Base-by-base conservation (phyloP, 2,797 vertebrate genomes). In the Alectoris magna region DNA sequence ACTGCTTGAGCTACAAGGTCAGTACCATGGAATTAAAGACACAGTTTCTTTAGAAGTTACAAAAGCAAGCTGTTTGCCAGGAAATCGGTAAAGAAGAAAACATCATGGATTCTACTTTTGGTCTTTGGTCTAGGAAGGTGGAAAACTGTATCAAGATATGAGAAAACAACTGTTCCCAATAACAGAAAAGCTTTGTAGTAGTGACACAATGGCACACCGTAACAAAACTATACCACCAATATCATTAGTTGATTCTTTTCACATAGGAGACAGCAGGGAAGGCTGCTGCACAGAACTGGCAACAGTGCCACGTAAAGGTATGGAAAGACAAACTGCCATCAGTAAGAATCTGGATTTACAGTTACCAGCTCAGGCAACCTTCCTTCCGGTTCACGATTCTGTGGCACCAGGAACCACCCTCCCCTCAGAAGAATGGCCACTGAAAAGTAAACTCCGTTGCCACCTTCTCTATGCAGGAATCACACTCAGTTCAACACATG, bases 321-420 rank as follows among this genome's bases (percentile, higher is more conserved):
- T 2, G 5, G 21, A 34, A 63, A 22, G 16, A 39, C 31, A 71
- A 62, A 60, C 27, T 36, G 13, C 16, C 14, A 34, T 9, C 19
- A 34, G 5, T 0, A 0, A 68, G 27, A 36, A 49, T 0, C 10
- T 31, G 56, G 69, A 48, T 9, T 56, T 36, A 29, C 6, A 43
- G 29, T 23, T 15, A 58, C 0, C 10, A 24, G 71, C 16, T 46
- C 49, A 60, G 23, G 34, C 62, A 81, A 29, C 19, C 14, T 44
- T n/a, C n/a, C 31, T 3, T 7, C n/a, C 63, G 48, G 19, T 23
- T 18, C 24, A 22, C 2, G 7, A 15, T 49, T 23, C 34, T 3
- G 6, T 0, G 1, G 18, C 56, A 24, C 23, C 29, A 10, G 19
- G 31, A 23, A 24, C 14, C 51, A 29, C 9, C 5, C 0, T 4